Percentiles rank a stretch among this genome's conserved stretches.
Evolutionary conservation across 2,113 vertebrate genomes (phyloP).

Genomic region (Microcebus lehilahytsara): DNA sequence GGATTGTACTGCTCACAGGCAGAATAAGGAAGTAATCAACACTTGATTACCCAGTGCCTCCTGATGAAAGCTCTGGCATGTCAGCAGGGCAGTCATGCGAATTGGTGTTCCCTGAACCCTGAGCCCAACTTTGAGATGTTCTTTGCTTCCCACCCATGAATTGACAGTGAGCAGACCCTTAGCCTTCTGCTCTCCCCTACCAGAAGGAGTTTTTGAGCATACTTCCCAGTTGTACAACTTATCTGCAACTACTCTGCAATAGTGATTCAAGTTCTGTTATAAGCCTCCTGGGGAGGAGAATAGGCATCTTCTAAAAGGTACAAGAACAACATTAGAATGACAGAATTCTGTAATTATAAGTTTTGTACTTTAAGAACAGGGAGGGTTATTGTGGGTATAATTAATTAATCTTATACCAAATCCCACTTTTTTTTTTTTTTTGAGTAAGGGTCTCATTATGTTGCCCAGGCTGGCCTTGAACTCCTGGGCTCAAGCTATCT

Average conservation of each 20-base stretch:
- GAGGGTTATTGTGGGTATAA: not conserved
- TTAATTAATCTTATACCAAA: not conserved
- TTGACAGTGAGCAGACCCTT: not conserved
- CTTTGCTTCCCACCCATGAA: not conserved
- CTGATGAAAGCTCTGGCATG: constrained; percentile 8
- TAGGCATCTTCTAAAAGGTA: not conserved
- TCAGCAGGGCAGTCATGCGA: not conserved
- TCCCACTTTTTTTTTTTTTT: not conserved
- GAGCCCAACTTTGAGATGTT: not conserved
- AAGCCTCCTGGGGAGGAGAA: not conserved
- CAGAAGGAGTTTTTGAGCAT: not conserved
- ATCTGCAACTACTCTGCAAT: not conserved
- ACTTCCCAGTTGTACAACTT: not conserved
- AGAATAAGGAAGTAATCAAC: not conserved
- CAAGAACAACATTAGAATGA: not conserved
- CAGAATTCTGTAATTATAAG: not conserved
- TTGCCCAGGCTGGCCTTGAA: too few species aligned
- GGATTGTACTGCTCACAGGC: not conserved
- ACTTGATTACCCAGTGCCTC: not conserved
- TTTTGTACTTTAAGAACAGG: not conserved
- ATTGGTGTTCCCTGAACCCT: not conserved
- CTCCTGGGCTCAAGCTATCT: too few species aligned
- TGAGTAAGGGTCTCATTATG: too few species aligned
- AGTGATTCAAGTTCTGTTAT: not conserved
- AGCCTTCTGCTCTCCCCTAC: not conserved